Evolutionary conservation across 1,140 invertebrate species (phyloP).

Genomic region (Bradynema listronoti): DNA sequence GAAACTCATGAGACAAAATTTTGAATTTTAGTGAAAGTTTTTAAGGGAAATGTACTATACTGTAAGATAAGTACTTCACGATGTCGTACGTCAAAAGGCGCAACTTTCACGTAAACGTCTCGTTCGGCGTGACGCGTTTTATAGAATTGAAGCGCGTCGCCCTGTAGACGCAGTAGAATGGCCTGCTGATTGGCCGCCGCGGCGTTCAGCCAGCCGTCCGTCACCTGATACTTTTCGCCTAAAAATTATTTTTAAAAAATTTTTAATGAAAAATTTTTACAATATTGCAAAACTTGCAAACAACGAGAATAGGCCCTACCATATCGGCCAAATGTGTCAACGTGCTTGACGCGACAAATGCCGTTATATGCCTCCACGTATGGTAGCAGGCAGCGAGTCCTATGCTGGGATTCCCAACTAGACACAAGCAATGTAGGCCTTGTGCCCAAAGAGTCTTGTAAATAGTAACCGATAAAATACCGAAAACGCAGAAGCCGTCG

Average conservation of each 20-base stretch:
- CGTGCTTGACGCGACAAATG: constrained; percentile 42
- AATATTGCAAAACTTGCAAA: too few species aligned
- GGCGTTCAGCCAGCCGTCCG: constrained; percentile 48
- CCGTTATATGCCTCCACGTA: constrained; percentile 43
- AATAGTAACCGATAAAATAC: constrained; percentile 55
- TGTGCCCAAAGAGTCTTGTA: constrained; percentile 13
- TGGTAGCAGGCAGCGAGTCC: constrained; percentile 37
- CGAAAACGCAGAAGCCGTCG: constrained; percentile 48
- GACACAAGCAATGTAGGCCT: not conserved
- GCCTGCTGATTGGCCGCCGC: constrained; percentile 42
- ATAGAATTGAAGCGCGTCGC: constrained; percentile 53
- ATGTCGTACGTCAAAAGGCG: constrained; percentile 47
- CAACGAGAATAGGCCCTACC: constrained; percentile 34
- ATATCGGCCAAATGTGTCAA: constrained; percentile 51
- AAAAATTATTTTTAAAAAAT: not conserved
- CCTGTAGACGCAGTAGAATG: constrained; percentile 45
- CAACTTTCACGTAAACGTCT: constrained; percentile 44
- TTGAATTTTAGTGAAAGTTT: not conserved
- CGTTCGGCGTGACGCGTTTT: constrained; percentile 36
- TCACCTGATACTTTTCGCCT: constrained; percentile 14
- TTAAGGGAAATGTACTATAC: not conserved
- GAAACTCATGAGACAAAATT: not conserved
- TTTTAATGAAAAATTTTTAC: too few species aligned
- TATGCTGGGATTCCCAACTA: constrained; percentile 1
- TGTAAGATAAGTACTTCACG: constrained; percentile 6